Conservation (phyloP, 1,140 invertebrate genomes). For the Charaxes varanes region DNA sequence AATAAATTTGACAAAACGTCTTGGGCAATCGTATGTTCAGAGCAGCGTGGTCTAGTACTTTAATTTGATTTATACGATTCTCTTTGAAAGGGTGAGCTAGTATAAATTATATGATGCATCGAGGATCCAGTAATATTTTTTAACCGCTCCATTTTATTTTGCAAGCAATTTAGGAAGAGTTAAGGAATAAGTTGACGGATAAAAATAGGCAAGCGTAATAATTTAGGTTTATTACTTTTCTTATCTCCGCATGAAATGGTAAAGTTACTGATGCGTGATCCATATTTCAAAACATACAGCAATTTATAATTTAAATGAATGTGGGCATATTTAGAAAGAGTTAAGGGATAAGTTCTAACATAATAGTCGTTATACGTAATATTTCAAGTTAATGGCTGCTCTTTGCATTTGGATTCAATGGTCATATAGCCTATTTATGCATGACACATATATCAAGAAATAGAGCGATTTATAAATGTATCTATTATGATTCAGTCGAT, state of each 20-base stretch:
- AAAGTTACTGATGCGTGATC: not conserved
- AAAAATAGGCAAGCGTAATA: too few species aligned
- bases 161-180: constrained; percentile 5
- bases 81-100: constrained; percentile 51
- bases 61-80: constrained; percentile 71
- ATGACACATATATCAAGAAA: too few species aligned
- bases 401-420: too few species aligned
- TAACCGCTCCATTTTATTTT: constrained; percentile 13
- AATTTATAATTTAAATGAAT: too few species aligned
- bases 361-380: too few species aligned
- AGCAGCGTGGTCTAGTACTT: constrained; percentile 57
- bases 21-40: constrained; percentile 63
- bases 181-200: constrained; percentile 2
- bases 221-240: not conserved
- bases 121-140: constrained; percentile 10
- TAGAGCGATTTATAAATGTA: too few species aligned
- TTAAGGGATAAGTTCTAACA: too few species aligned
- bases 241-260: not conserved
- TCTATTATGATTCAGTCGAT: too few species aligned
- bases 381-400: too few species aligned
- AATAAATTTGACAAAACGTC: constrained; percentile 74
- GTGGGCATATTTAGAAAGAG: too few species aligned
- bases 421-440: too few species aligned
- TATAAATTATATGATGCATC: constrained; percentile 47
- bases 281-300: too few species aligned